Percentiles rank a stretch among this genome's conserved stretches.
Conservation (phyloP, 2,113 vertebrate species). For the Pungitius pungitius region DNA sequence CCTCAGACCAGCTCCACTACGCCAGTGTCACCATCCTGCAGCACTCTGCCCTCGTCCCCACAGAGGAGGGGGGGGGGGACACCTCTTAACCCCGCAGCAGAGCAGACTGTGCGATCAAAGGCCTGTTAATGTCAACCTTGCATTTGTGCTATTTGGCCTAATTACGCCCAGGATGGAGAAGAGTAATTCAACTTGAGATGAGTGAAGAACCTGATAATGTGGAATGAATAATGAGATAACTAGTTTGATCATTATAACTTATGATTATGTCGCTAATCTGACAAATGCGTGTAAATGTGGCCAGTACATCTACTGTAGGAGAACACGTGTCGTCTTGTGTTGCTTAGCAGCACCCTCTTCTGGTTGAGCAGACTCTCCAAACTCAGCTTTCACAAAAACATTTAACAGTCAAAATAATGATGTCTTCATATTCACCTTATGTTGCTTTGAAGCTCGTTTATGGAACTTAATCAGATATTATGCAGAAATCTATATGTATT, state of each 20-base stretch:
- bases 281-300: not conserved
- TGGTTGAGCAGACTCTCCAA: not conserved
- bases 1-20: slow-evolving; percentile 34
- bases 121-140: not conserved
- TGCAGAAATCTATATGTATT: no score
- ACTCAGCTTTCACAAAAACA: not conserved
- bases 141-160: not conserved
- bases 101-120: not conserved
- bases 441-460: not conserved
- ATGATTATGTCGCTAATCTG: not conserved
- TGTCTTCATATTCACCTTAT: not conserved
- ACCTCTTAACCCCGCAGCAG: no score
- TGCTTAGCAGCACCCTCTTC: not conserved
- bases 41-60: not conserved
- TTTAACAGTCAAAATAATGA: not conserved
- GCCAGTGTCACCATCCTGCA: slow-evolving; percentile 19
- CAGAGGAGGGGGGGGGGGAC: not conserved
- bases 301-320: not conserved
- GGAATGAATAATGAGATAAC: not conserved
- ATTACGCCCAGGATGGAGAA: not conserved
- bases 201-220: not conserved
- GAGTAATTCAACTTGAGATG: not conserved
- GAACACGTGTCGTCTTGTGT: not conserved
- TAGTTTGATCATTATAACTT: not conserved
- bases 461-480: not conserved